A percentile compares a stretch with the other conserved stretches of the same genome.
These are phyloP conservation scores for Popillia japonica DNA, from an alignment of 1,140 invertebrate genomes.

Conservation along the genomic window DNA sequence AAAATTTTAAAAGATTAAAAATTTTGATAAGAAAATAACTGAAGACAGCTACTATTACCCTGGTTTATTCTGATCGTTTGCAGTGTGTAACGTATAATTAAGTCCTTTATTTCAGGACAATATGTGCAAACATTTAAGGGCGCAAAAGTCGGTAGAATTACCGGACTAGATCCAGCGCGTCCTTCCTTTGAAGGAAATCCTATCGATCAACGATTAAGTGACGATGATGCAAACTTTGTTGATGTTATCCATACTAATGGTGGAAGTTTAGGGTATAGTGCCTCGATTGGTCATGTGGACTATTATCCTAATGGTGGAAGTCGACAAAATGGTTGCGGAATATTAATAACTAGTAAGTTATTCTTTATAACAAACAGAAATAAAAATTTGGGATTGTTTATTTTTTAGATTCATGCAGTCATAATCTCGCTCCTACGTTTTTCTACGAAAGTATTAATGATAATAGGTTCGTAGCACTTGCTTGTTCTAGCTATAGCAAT, in stretches of 20 bases:
- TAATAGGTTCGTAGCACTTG: neutral
- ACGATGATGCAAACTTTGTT: slow-evolving; percentile 12
- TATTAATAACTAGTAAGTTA: neutral
- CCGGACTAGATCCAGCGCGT: slow-evolving; percentile 37
- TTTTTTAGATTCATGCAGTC: slow-evolving; percentile 10
- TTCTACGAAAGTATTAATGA: too few species aligned
- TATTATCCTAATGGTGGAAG: slow-evolving; percentile 26
- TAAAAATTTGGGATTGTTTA: too few species aligned
- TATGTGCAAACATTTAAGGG: neutral
- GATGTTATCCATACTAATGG: slow-evolving; percentile 23
- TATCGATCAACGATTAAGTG: neutral
- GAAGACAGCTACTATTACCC: too few species aligned
- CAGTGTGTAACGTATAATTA: neutral
- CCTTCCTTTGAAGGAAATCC: neutral
- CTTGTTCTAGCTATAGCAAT: neutral
- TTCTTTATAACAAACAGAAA: neutral
- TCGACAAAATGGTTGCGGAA: neutral
- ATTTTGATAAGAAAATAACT: too few species aligned
- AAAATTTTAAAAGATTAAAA: too few species aligned
- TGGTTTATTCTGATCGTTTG: too few species aligned
- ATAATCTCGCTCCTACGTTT: neutral
- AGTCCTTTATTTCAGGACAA: neutral
- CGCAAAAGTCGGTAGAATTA: slow-evolving; percentile 36
- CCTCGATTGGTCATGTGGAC: neutral
- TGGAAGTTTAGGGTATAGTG: neutral